Evolutionary conservation across 2,888 invertebrate genomes (phyloP).

Genomic region (Clepsis dumicolana): DNA sequence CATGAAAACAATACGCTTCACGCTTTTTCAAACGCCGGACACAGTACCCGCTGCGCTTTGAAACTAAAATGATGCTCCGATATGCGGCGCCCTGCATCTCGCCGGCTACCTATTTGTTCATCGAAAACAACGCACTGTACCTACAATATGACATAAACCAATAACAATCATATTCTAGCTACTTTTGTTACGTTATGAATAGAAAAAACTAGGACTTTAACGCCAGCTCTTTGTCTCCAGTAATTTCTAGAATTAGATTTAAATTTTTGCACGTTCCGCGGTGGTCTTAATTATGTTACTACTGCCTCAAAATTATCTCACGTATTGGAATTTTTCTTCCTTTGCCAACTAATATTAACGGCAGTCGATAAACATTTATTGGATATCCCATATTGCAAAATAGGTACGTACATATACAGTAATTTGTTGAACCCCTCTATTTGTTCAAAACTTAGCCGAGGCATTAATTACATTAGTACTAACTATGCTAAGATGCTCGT

Average conservation of each 20-base stretch:
- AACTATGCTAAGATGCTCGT: not conserved
- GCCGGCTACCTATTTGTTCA: conserved; percentile 59
- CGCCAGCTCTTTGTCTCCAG: conserved; percentile 11
- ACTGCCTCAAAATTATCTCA: conserved; percentile 54
- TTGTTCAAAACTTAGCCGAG: no score
- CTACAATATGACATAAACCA: conserved; percentile 47
- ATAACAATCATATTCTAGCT: not conserved
- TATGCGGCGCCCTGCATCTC: conserved; percentile 60
- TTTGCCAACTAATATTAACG: conserved; percentile 52
- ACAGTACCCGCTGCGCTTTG: conserved; percentile 66
- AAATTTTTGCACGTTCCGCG: conserved; percentile 55
- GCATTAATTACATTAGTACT: not conserved
- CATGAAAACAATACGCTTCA: conserved; percentile 70
- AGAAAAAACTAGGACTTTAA: not conserved
- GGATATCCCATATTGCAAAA: conserved; percentile 8
- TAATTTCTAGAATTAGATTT: conserved; percentile 46
- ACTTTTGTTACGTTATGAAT: not conserved
- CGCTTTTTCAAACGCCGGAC: conserved; percentile 74
- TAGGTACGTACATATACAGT: not conserved
- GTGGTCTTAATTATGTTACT: conserved; percentile 61
- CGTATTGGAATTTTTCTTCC: conserved; percentile 56
- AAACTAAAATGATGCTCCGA: conserved; percentile 69
- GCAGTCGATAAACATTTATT: conserved; percentile 35
- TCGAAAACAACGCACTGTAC: conserved; percentile 58
- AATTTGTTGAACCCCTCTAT: not conserved